Evolutionary conservation across 2,888 invertebrate genomes (phyloP).

Genomic region (Tridacna gigas): DNA sequence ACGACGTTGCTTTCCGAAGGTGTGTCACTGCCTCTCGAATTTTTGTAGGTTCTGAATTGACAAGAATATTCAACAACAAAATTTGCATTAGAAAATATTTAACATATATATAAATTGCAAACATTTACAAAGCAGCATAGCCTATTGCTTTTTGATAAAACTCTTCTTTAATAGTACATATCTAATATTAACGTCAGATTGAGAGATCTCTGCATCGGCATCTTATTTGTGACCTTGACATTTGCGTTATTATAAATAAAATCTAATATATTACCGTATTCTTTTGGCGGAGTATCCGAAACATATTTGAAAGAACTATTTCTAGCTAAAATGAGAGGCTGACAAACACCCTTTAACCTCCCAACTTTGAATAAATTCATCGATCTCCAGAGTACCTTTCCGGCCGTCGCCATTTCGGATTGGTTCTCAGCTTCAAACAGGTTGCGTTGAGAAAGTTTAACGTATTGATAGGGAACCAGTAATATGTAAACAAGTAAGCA

Average conservation of each 20-base stretch:
- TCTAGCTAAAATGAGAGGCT: constrained; percentile 38
- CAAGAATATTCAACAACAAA: too few relatives aligned
- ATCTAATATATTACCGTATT: constrained; percentile 67
- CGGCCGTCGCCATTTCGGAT: constrained; percentile 33
- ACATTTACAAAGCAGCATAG: too few relatives aligned
- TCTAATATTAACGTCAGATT: too few relatives aligned
- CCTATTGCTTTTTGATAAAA: too few relatives aligned
- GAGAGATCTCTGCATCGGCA: too few relatives aligned
- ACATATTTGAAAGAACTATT: constrained; percentile 84
- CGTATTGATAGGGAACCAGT: not conserved
- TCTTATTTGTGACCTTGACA: constrained; percentile 1
- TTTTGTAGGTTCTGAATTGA: too few relatives aligned
- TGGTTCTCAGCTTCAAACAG: not conserved
- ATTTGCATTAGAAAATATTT: too few relatives aligned
- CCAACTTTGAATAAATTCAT: not conserved
- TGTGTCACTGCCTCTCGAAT: too few relatives aligned
- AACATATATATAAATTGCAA: too few relatives aligned
- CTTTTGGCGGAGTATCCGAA: constrained; percentile 84
- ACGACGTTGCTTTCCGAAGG: too few relatives aligned
- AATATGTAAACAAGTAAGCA: not conserved
- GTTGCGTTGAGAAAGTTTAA: not conserved
- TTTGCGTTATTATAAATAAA: not conserved
- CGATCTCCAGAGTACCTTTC: constrained; percentile 24
- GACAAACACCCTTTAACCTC: constrained; percentile 37
- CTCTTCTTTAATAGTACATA: too few relatives aligned